Conservation (phyloP, 2,888 invertebrate species). For the Rapana venosa region DNA sequence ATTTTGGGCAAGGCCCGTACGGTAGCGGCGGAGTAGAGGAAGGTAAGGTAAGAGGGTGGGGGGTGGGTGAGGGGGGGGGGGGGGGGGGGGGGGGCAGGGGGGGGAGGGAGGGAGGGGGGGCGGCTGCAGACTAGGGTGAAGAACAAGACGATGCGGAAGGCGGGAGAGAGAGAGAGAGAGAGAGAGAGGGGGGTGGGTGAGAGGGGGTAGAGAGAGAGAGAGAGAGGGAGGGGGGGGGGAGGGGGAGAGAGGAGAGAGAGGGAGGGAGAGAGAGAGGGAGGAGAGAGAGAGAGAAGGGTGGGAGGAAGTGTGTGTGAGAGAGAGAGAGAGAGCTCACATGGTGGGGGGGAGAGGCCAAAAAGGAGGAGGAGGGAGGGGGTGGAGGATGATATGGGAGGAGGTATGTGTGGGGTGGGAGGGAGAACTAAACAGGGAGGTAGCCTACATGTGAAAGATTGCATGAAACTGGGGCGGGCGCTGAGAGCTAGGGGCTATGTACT, state of each 20-base stretch:
- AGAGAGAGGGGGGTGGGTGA: background rate
- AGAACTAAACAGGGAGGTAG: too few species aligned
- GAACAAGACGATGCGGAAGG: too few species aligned
- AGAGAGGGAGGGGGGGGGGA: background rate
- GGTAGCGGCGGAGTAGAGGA: background rate
- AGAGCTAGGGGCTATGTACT: too few species aligned
- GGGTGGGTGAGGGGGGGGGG: background rate
- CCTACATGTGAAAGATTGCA: too few species aligned
- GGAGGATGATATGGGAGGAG: too few species aligned
- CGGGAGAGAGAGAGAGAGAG: background rate
- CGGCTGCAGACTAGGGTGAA: too few species aligned
- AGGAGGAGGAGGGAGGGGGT: too few species aligned
- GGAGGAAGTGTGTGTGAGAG: background rate
- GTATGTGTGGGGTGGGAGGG: too few species aligned
- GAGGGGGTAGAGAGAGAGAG: background rate
- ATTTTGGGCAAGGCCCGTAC: conserved; percentile 30
- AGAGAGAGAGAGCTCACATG: background rate
- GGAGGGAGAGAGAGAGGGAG: background rate
- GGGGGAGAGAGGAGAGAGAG: background rate
- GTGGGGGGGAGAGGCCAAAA: too few species aligned
- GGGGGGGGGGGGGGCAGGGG: too few species aligned
- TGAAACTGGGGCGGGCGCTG: too few species aligned
- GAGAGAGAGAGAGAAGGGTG: background rate
- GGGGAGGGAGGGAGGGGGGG: background rate
- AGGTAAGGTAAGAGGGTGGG: background rate